phyloP scores from a whole-genome alignment of 2,797 vertebrate species.

The Clamator glandarius region DNA sequence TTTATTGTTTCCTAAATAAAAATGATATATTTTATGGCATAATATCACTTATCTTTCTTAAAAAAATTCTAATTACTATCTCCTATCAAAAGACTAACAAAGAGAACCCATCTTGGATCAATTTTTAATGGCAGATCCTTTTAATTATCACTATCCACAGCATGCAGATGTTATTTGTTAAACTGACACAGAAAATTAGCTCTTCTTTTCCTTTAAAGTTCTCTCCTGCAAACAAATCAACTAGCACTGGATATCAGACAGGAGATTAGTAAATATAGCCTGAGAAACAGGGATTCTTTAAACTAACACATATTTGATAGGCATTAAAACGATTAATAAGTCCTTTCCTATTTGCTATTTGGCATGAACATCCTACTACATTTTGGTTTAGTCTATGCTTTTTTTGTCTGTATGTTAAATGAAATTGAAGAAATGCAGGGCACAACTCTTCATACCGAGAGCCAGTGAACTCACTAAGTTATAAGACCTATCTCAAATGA shows the following conservation, averaged over 20 bases:
- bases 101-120: conserved; percentile 42
- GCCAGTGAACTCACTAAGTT: conserved; percentile 61
- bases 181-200: conserved; percentile 62
- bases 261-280: conserved; percentile 45
- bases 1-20: conserved; percentile 46
- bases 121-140: conserved; percentile 59
- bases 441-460: conserved; percentile 54
- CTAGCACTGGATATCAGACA: conserved; percentile 41
- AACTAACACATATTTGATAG: conserved; percentile 48
- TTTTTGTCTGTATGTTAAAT: conserved; percentile 48
- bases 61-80: conserved; percentile 64
- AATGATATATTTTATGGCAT: not conserved
- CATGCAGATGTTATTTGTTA: conserved; percentile 69
- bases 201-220: conserved; percentile 52
- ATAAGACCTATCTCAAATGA: conserved; percentile 39
- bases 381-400: conserved; percentile 7
- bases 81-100: conserved; percentile 58
- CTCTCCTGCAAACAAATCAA: conserved; percentile 12
- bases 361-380: conserved; percentile 8
- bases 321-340: conserved; percentile 46
- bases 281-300: conserved; percentile 46
- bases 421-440: conserved; percentile 52
- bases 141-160: conserved; percentile 49
- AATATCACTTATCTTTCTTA: conserved; percentile 46
- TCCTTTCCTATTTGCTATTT: conserved; percentile 47